These are phyloP conservation scores for Asarcornis scutulata DNA, from an alignment of 2,113 vertebrate genomes.

Conservation along the genomic window DNA sequence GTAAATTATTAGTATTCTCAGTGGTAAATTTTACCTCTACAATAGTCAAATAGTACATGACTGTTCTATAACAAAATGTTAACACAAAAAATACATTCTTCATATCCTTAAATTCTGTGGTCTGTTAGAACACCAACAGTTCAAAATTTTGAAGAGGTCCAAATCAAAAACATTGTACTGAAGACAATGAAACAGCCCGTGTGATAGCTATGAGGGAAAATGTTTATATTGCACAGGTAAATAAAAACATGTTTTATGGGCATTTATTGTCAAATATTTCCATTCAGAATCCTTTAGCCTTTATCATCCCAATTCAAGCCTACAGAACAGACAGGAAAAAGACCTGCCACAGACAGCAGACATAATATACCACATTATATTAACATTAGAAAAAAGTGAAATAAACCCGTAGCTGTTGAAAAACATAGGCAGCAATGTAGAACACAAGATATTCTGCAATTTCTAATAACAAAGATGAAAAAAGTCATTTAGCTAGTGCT, in stretches of 20 bases:
- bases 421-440: background rate
- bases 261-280: background rate
- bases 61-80: background rate
- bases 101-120: fast-evolving
- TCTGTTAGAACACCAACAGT: background rate
- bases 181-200: background rate
- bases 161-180: background rate
- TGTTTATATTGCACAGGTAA: background rate
- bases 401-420: background rate
- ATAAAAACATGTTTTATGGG: background rate
- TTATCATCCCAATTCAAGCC: background rate
- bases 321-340: background rate
- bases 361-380: background rate
- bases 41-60: background rate
- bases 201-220: background rate
- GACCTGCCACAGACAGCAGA: background rate
- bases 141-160: background rate
- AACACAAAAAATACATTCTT: background rate
- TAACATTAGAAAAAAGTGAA: background rate
- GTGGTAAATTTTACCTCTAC: background rate
- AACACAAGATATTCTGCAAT: background rate
- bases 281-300: background rate
- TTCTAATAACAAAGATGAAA: background rate
- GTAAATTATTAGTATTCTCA: background rate
- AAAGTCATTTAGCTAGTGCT: background rate